Conservation (phyloP, 1,140 invertebrate species). For the Papilio helenus region DNA sequence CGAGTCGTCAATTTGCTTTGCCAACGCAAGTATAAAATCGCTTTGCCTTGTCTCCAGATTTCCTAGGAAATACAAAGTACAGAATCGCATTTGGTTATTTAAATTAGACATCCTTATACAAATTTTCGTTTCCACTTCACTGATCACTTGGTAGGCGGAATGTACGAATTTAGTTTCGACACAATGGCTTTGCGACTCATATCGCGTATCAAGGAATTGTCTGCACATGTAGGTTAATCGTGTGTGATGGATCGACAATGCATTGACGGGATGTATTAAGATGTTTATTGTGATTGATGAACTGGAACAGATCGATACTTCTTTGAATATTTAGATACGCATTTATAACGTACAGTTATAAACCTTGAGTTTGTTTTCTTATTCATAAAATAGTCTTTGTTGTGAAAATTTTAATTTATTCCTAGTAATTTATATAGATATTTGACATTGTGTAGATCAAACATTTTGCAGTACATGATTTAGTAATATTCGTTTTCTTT, state of each 20-base stretch:
- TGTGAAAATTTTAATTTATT: too few relatives aligned
- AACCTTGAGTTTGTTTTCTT: neutral
- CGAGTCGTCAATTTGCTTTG: too few relatives aligned
- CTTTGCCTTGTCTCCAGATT: too few relatives aligned
- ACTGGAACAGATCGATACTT: neutral
- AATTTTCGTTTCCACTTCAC: slow-evolving; percentile 7
- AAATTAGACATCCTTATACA: neutral
- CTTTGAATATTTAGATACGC: slow-evolving; percentile 3
- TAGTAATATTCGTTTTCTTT: neutral
- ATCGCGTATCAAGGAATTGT: slow-evolving; percentile 19
- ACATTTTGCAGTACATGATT: neutral
- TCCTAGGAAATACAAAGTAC: neutral
- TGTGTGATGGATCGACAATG: slow-evolving; percentile 32
- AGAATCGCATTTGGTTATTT: neutral
- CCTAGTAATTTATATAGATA: neutral
- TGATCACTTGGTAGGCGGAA: neutral
- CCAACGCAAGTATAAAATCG: too few relatives aligned
- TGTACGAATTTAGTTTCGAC: slow-evolving; percentile 18
- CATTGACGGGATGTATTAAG: slow-evolving; percentile 24
- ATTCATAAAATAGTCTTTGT: neutral
- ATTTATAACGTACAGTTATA: neutral
- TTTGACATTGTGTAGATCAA: neutral
- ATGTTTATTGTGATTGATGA: slow-evolving; percentile 21
- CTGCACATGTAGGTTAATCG: slow-evolving; percentile 32
- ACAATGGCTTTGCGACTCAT: slow-evolving; percentile 13